phyloP scores from a whole-genome alignment of 2,888 invertebrate species.

The Pollenia labialis region DNA sequence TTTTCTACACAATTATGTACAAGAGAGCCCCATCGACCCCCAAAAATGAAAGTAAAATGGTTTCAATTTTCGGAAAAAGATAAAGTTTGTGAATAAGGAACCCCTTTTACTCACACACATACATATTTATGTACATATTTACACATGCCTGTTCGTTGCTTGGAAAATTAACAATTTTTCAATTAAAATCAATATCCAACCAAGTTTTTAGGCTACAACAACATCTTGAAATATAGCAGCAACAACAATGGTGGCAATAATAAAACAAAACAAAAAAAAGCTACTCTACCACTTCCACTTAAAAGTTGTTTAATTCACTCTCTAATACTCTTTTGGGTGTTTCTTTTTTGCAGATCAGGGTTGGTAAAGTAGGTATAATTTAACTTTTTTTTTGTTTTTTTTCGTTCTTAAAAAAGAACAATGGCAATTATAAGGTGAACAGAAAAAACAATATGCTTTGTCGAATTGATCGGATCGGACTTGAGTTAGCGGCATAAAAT shows the following conservation, averaged over 20 bases:
- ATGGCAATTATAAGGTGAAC: too few species aligned
- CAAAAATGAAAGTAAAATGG: too few species aligned
- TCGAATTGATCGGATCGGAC: too few species aligned
- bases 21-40: too few species aligned
- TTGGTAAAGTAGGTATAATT: too few species aligned
- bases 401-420: too few species aligned
- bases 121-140: background rate
- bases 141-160: slow-evolving; percentile 58
- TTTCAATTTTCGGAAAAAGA: too few species aligned
- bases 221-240: slow-evolving; percentile 13
- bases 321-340: slow-evolving; percentile 7
- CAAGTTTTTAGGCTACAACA: slow-evolving; percentile 67
- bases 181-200: slow-evolving; percentile 83
- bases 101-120: background rate
- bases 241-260: slow-evolving; percentile 34
- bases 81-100: too few species aligned
- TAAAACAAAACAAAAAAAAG: slow-evolving; percentile 54
- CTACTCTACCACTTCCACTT: slow-evolving; percentile 58
- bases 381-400: too few species aligned
- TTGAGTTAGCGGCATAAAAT: too few species aligned
- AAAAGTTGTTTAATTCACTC: slow-evolving; percentile 45
- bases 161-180: slow-evolving; percentile 84
- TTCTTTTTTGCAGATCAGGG: background rate
- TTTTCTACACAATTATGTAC: too few species aligned
- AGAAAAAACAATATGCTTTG: too few species aligned